phyloP scores from a whole-genome alignment of 2,888 invertebrate species.

The Tipula confusa region DNA sequence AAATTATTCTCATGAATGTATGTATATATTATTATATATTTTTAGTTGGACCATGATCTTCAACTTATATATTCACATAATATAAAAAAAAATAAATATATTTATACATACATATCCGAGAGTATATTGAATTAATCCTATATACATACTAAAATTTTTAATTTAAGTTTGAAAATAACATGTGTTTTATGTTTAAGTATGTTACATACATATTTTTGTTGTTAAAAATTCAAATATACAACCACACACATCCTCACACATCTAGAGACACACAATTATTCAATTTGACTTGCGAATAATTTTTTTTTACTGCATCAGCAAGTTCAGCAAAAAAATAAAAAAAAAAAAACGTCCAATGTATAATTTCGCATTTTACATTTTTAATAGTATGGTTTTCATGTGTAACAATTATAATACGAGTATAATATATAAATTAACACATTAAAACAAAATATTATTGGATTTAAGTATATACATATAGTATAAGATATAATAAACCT shows the following conservation, averaged over 20 bases:
- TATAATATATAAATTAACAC: background rate
- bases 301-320: background rate
- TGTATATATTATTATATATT: too few relatives aligned
- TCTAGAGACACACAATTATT: background rate
- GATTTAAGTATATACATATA: background rate
- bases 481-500: background rate
- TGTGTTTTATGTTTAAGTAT: background rate
- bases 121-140: background rate
- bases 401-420: conserved; percentile 15
- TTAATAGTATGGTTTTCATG: background rate
- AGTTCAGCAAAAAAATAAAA: too few relatives aligned
- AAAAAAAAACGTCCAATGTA: background rate
- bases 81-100: background rate
- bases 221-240: too few relatives aligned
- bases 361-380: background rate
- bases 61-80: background rate
- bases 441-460: background rate
- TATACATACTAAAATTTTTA: background rate
- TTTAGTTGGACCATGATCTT: background rate
- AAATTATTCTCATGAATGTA: too few relatives aligned
- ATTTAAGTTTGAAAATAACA: background rate
- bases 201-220: background rate
- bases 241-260: background rate
- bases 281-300: background rate
- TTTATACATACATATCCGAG: background rate